A percentile compares a stretch with the other conserved stretches of the same genome.
These are phyloP conservation scores for Sphyrna mokarran DNA, from an alignment of 2,113 vertebrate species.

Conservation along the genomic window DNA sequence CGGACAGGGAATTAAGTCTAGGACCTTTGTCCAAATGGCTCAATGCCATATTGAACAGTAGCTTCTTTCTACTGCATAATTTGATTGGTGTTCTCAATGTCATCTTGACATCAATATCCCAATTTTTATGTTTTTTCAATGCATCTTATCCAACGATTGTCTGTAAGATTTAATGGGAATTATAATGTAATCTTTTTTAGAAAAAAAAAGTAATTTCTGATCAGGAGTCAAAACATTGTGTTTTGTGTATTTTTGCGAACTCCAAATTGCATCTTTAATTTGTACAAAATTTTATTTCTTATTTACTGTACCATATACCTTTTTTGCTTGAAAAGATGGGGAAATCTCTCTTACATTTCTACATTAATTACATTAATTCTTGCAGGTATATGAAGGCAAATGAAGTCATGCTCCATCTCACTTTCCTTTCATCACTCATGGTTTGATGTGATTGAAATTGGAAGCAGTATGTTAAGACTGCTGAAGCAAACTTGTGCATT, in stretches of 20 bases:
- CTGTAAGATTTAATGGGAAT: not conserved
- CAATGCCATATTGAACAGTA: no score
- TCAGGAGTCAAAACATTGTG: not conserved
- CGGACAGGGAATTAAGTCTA: not conserved
- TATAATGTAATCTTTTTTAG: not conserved
- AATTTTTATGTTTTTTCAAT: not conserved
- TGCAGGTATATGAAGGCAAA: not conserved
- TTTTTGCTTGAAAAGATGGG: not conserved
- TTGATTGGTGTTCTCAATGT: not conserved
- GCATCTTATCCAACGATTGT: not conserved
- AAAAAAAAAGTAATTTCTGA: not conserved
- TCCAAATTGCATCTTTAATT: not conserved
- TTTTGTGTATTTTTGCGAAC: not conserved
- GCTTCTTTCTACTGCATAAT: not conserved
- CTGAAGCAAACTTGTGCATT: no score
- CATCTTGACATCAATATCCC: not conserved
- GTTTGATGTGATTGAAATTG: not conserved
- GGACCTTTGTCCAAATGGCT: not conserved
- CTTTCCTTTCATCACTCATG: not conserved
- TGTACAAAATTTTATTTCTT: not conserved
- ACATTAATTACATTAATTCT: not conserved
- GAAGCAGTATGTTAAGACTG: no score
- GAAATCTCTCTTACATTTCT: not conserved
- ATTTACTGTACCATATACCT: not conserved
- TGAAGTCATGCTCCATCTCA: not conserved